phyloP scores from a whole-genome alignment of 1,140 invertebrate genomes.

The Neodiprion lecontei region DNA sequence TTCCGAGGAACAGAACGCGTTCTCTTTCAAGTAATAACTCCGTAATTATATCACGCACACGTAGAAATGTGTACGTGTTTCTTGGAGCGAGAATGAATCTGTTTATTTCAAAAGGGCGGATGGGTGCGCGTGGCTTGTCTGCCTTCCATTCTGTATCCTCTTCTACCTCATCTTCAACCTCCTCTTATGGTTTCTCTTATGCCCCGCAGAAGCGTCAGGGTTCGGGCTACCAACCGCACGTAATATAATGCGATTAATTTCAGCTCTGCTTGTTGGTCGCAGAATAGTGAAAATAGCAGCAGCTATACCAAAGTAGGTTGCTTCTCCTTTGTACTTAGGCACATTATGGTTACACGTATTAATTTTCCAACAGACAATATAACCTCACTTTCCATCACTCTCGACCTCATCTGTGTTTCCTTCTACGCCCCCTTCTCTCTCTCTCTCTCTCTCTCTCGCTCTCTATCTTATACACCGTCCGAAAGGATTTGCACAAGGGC shows the following conservation, averaged over 20 bases:
- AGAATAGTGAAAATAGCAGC: slow-evolving; percentile 11
- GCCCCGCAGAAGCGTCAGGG: background rate
- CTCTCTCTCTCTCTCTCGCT: no score
- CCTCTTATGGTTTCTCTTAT: background rate
- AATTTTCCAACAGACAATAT: background rate
- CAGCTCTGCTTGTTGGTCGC: background rate
- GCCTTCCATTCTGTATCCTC: background rate
- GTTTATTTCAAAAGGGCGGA: background rate
- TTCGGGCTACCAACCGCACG: background rate
- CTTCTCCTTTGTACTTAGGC: background rate
- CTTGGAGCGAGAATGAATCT: background rate
- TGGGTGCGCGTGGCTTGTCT: background rate
- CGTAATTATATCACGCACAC: background rate
- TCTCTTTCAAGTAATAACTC: background rate
- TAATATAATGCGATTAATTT: slow-evolving; percentile 17
- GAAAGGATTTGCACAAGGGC: no score
- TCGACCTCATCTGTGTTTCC: no score
- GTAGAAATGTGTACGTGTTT: background rate
- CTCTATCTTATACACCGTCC: no score
- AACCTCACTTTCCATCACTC: background rate
- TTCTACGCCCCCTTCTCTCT: no score
- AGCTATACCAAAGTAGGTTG: slow-evolving; percentile 5
- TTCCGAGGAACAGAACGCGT: no score
- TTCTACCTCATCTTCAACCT: background rate
- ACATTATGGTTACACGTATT: background rate